Evolutionary conservation across 2,113 vertebrate genomes (phyloP), one percentile per base, ranked within the genome.

Genomic region (Oreochromis spilurus): DNA sequence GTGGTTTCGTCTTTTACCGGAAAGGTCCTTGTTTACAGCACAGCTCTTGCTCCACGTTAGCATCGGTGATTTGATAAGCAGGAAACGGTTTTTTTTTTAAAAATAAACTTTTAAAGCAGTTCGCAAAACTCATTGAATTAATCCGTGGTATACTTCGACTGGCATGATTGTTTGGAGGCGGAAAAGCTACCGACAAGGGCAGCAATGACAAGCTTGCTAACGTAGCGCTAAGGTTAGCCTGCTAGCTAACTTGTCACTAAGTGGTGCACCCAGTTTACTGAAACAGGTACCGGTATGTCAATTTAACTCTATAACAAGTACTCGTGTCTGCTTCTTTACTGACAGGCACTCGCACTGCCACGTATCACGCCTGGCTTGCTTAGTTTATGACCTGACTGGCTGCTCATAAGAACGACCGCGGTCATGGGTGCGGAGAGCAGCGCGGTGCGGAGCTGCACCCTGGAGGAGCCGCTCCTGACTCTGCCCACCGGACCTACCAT

Each of bases 381-480:
- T 4, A 40, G 36, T 29, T 60, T 4, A 81, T 60, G 17, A 29
- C 77, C 19, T 62, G 36, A 45, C 67, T 36, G 9, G 4, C 85
- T 89, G 84, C 57, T 79, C 19, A 6, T 13, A 52, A 48, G 62
- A 38, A 43, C 26, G 3, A 70, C 26, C 45, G 62, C 77, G 54
- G 93, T 83, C 87, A 99, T 99, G 98, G 98, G 98, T 84, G 97
- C 97, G 2, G 98, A 99, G 96, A 99, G 92, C 95, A 99, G 98
- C 0, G 96, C 97, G 60, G 79, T 98, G 80, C 97, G 96, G 89
- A 97, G 96, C 95, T 97, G 92, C 14, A 83, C 82, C 0, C 96
- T 98, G 81, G 91, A 97, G 62, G 97, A 98, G 84, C 96, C 97
- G 0, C 95, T 97, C 0, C 94, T 97, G 24, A 97, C 95, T 0